Conservation (phyloP, 2,888 invertebrate genomes). For the Caenorhabditis sinica region DNA sequence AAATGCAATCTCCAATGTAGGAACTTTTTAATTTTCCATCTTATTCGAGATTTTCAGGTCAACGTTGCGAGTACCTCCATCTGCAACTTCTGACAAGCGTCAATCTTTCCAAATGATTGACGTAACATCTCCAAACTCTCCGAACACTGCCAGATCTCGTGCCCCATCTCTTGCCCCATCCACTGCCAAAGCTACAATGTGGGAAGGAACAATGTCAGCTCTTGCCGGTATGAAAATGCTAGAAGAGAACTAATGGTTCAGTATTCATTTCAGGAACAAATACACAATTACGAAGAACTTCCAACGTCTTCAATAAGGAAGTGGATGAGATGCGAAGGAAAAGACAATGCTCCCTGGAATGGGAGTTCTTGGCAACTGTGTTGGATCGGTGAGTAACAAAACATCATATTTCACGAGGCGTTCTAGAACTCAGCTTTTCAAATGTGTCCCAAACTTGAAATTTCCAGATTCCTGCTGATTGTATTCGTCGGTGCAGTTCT, state of each 20-base stretch:
- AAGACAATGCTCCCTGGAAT: slow-evolving; percentile 81
- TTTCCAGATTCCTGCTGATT: slow-evolving; percentile 78
- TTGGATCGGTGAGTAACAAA: slow-evolving; percentile 75
- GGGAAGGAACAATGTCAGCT: slow-evolving; percentile 75
- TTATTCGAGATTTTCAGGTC: slow-evolving; percentile 49
- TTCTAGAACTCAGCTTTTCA: background rate
- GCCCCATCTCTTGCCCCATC: slow-evolving; percentile 66
- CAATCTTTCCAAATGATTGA: slow-evolving; percentile 80
- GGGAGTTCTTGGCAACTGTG: slow-evolving; percentile 83
- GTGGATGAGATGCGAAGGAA: slow-evolving; percentile 72
- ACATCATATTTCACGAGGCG: too few species aligned
- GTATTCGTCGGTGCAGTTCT: slow-evolving; percentile 76
- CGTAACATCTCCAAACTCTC: slow-evolving; percentile 74
- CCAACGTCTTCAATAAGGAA: slow-evolving; percentile 71
- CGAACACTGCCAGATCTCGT: slow-evolving; percentile 62
- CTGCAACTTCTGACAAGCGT: slow-evolving; percentile 54
- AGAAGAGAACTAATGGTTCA: background rate
- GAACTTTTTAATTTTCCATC: background rate
- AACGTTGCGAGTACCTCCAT: slow-evolving; percentile 62
- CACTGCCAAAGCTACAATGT: slow-evolving; percentile 62
- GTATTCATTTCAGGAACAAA: slow-evolving; percentile 65
- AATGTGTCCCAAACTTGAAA: background rate
- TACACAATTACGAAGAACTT: slow-evolving; percentile 66
- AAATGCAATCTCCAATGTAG: slow-evolving; percentile 62
- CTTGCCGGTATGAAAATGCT: slow-evolving; percentile 62